These are phyloP conservation scores for Carterocephalus palaemon DNA, from an alignment of 2,888 invertebrate species.

Conservation along the genomic window DNA sequence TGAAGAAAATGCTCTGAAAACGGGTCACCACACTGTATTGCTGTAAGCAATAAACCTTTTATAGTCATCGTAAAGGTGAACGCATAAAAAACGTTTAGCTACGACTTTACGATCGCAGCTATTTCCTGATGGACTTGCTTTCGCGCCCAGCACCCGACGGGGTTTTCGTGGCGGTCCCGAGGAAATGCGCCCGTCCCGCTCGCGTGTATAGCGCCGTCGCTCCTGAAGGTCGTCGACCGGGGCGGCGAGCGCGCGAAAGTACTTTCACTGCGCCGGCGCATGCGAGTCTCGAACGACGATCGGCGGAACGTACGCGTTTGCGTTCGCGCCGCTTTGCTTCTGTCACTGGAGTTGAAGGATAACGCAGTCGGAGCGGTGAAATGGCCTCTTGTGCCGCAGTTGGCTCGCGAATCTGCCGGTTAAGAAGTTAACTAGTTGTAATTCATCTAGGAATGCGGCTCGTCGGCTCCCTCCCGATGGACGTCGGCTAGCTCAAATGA, in stretches of 20 bases:
- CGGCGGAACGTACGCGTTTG: slow-evolving; percentile 53
- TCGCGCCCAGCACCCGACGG: slow-evolving; percentile 51
- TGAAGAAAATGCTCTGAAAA: slow-evolving; percentile 27
- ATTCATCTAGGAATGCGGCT: slow-evolving; percentile 64
- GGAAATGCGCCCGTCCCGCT: slow-evolving; percentile 57
- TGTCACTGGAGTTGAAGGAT: slow-evolving; percentile 44
- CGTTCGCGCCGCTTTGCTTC: slow-evolving; percentile 51
- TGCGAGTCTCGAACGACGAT: slow-evolving; percentile 58
- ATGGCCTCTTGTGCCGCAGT: slow-evolving; percentile 40
- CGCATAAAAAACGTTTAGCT: slow-evolving; percentile 61
- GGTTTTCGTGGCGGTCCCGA: slow-evolving; percentile 69
- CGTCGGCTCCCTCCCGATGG: slow-evolving; percentile 30
- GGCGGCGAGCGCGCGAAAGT: slow-evolving; percentile 76
- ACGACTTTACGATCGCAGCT: slow-evolving; percentile 52
- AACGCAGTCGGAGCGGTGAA: slow-evolving; percentile 48
- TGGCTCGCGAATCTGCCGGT: slow-evolving; percentile 42
- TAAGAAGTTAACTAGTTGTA: slow-evolving; percentile 43
- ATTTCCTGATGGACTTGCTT: slow-evolving; percentile 70
- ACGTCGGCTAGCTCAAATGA: slow-evolving; percentile 12
- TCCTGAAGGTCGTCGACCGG: slow-evolving; percentile 70
- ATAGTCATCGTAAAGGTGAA: slow-evolving; percentile 56
- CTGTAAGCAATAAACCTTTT: slow-evolving; percentile 49
- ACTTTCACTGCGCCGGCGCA: slow-evolving; percentile 75
- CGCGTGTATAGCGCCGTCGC: slow-evolving; percentile 41
- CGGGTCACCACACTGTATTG: slow-evolving; percentile 27